Evolutionary conservation across 2,888 invertebrate species (phyloP).

Genomic region (Clistopyga incitator): DNA sequence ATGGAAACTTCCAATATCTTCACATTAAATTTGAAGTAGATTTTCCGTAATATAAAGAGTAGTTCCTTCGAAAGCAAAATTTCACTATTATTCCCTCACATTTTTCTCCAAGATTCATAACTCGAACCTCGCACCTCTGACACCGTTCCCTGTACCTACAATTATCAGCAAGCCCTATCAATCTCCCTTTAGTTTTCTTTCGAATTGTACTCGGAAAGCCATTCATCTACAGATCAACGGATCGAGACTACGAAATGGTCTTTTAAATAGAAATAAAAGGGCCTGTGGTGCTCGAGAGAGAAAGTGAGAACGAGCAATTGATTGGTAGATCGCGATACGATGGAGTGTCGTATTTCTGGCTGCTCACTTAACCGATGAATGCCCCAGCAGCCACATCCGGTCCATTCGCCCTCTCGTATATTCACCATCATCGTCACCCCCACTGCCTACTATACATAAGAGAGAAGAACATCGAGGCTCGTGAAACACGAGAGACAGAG

Average conservation of each 20-base stretch:
- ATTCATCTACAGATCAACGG: slow-evolving; percentile 2
- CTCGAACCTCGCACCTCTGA: neutral
- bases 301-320: slow-evolving; percentile 76
- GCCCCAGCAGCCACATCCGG: slow-evolving; percentile 83
- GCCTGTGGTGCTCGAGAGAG: slow-evolving; percentile 5
- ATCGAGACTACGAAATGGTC: slow-evolving; percentile 60
- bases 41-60: no score
- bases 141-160: neutral
- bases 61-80: no score
- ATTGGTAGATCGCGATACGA: slow-evolving; percentile 79
- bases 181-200: slow-evolving; percentile 18
- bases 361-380: slow-evolving; percentile 83
- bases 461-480: slow-evolving; percentile 30
- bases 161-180: slow-evolving; percentile 6
- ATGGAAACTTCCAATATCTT: no score
- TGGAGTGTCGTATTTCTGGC: slow-evolving; percentile 82
- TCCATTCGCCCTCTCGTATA: slow-evolving; percentile 76
- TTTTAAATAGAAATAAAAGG: slow-evolving; percentile 69
- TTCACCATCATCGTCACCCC: slow-evolving; percentile 71
- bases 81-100: neutral
- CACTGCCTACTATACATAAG: slow-evolving; percentile 6
- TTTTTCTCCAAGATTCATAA: slow-evolving; percentile 28
- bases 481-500: slow-evolving; percentile 54
- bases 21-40: no score
- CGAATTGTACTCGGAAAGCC: slow-evolving; percentile 2